Evolutionary conservation across 23 tunicate genomes (phyloP), one percentile per base, ranked within the genome.

Genomic region (Trididemnum miniatum): DNA sequence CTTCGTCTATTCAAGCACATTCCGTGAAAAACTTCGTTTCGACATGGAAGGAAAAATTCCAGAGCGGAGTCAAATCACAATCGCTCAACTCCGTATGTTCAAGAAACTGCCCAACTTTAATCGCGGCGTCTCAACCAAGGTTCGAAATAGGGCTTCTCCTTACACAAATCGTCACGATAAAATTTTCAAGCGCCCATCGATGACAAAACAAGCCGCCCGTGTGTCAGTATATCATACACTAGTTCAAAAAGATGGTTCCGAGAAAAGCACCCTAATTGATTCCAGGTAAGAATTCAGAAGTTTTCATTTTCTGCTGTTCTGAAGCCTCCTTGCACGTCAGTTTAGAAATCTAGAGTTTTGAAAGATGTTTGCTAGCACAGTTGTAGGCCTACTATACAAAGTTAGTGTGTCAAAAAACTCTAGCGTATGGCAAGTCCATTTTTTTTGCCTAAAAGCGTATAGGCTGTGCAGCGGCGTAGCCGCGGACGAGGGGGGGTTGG

Each of bases 21-120:
- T 86, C 39, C 83, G 90, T 9, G 90, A 91, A 69, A 72, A 85
- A 59, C 79, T 91, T 7, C 73, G 82, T 0, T 91, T 91, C 59
- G 87, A 91, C 65, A 91, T 91, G 97, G 90, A 91, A 71, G 97
- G 90, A 31, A 67, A 80, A 59, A 85, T 91, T 9, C 90, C 97
- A 22, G 57, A 81, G 37, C 82, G 85, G 4, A 81, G 72, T 33
- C 65, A 26, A 3, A 83, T 91, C 34, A 76, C 97, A 37, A 81
- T 86, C 65, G 97, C 97, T 38, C 90, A 86, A 57, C 83, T 91
- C 35, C 76, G 89, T 31, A 65, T 91, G 26, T 91, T 80, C 90
- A 91, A 91, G 73, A 85, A 85, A 71, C 86, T 91, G 2, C 89
- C 97, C 28, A 85, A 91, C 59, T 65, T 80, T 50, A 76, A 66